Evolutionary conservation across 1,140 invertebrate genomes (phyloP).

Genomic region (Fopius arisanus): DNA sequence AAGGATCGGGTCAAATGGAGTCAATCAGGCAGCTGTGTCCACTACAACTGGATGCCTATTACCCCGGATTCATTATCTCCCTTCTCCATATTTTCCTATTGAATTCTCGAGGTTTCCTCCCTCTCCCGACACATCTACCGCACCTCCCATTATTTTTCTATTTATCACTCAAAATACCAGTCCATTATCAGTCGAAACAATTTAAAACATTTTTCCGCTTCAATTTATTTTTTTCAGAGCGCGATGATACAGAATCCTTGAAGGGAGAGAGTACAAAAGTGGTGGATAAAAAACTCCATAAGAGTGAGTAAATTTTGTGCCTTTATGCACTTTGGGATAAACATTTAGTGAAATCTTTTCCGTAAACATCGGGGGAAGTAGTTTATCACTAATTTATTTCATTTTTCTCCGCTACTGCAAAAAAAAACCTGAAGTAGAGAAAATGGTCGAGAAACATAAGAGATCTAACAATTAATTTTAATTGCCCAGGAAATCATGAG

Average conservation of each 20-base stretch:
- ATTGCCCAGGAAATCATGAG: neutral
- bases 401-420: neutral
- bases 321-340: neutral
- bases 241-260: slow-evolving; percentile 28
- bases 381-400: neutral
- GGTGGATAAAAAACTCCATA: slow-evolving; percentile 42
- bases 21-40: slow-evolving; percentile 37
- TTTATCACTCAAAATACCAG: neutral
- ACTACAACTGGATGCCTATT: slow-evolving; percentile 11
- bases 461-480: neutral
- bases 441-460: neutral
- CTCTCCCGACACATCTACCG: slow-evolving; percentile 26
- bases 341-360: neutral
- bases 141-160: slow-evolving; percentile 30
- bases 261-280: slow-evolving; percentile 32
- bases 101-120: neutral
- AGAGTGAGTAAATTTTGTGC: slow-evolving; percentile 41
- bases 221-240: slow-evolving; percentile 23
- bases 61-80: slow-evolving; percentile 24
- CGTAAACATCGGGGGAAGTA: neutral
- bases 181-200: neutral
- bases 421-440: neutral
- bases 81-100: slow-evolving; percentile 24
- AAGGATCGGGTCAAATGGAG: slow-evolving; percentile 34
- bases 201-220: neutral